Evolutionary conservation across 2,113 vertebrate genomes (phyloP), one percentile per base, ranked within the genome.

Genomic region (Gobiocypris rarus): DNA sequence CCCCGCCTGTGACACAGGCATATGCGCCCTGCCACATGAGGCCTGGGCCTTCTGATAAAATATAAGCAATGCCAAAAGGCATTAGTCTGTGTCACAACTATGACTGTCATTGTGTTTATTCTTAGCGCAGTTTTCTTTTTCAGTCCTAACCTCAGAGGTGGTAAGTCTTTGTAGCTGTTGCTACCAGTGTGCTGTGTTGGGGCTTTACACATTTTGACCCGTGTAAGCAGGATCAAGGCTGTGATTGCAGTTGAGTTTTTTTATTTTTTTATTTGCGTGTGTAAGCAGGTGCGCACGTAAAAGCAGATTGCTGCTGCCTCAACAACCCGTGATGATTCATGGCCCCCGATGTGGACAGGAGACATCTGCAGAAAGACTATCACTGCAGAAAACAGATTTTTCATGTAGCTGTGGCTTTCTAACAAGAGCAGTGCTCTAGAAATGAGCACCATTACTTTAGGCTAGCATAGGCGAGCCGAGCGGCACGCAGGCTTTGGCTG

Each of bases 401-500:
- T 89, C 81, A 90, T 88, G 74, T 84, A 86, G 86, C 79, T 56
- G 61, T n/a, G 63, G 73, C 87, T 76, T 86, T 83, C 83, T 45
- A 19, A 73, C 76, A 70, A 84, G 83, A 88, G 89, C 88, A 63
- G 84, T 75, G 50, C 81, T 78, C 87, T 89, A 82, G 82, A 89
- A 88, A 76, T 83, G 85, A 85, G 75, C 78, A 48, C 88, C 87
- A 91, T 92, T 91, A 88, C 79, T 92, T 84, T 89, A 80, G 45
- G 58, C 83, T 86, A 15, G n/a, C 82, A 82, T 80, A 15, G 81
- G 61, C 58, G 15, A 48, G 73, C 67, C 17, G 4, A 75, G 88
- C 75, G 79, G 79, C 8, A 88, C 83, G 78, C 75, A 75, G 86
- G 81, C 82, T 70, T 31, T 3, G 43, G 85, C 82, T 90, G 91